Percentiles rank a stretch among this genome's conserved stretches.
These are phyloP conservation scores for Amphiura filiformis DNA, from an alignment of 35 echinoderm and acorn worm genomes.

Conservation along the genomic window DNA sequence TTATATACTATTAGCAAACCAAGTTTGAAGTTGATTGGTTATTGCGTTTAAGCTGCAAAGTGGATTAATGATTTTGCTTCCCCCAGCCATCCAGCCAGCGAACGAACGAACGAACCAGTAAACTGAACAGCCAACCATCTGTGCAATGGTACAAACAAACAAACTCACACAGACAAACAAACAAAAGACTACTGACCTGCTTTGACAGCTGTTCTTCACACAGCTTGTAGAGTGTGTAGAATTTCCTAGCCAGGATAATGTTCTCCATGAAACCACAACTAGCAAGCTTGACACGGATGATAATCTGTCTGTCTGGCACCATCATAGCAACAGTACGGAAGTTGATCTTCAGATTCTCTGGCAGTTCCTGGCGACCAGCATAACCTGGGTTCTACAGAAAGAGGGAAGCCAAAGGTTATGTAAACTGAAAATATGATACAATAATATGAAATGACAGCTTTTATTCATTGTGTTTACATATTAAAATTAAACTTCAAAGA, in stretches of 20 bases:
- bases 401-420: neutral
- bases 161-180: no score
- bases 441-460: neutral
- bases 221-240: conserved; percentile 97
- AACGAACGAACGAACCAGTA: no score
- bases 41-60: no score
- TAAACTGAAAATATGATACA: neutral
- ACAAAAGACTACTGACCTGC: conserved; percentile 57
- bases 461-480: neutral
- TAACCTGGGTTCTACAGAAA: conserved; percentile 87
- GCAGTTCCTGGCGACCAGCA: conserved; percentile 92
- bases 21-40: no score
- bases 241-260: conserved; percentile 87
- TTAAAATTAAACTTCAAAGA: no score
- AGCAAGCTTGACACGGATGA: conserved; percentile 96
- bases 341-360: conserved; percentile 97
- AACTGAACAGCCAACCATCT: no score
- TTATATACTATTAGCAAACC: no score
- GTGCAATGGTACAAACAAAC: no score
- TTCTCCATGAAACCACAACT: conserved; percentile 98
- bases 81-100: no score
- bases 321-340: conserved; percentile 99
- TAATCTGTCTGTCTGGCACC: conserved; percentile 97
- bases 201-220: conserved; percentile 98
- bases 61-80: no score